Percentiles rank a stretch among this genome's conserved stretches.
Conservation (phyloP, 2,888 invertebrate species). For the Lasioglossum leucozonium region DNA sequence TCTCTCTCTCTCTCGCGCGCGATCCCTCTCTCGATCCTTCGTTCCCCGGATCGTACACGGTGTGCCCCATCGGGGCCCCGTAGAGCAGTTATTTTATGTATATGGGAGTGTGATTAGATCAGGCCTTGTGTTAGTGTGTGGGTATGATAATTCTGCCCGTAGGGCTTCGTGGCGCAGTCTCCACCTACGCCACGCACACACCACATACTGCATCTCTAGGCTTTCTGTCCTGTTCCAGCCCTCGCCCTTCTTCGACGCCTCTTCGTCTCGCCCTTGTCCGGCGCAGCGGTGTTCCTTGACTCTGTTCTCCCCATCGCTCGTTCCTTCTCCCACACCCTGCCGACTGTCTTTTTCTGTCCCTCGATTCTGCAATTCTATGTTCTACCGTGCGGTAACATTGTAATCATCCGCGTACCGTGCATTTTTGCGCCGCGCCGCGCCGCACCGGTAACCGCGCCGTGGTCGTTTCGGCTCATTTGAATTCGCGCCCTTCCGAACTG, state of each 20-base stretch:
- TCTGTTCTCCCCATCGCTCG: neutral
- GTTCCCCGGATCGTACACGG: conserved; percentile 73
- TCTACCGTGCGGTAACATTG: conserved; percentile 72
- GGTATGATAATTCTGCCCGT: conserved; percentile 84
- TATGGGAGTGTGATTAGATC: conserved; percentile 85
- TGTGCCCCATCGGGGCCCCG: conserved; percentile 83
- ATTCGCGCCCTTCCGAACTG: conserved; percentile 68
- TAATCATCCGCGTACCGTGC: conserved; percentile 68
- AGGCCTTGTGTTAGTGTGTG: conserved; percentile 79
- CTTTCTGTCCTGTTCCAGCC: conserved; percentile 36
- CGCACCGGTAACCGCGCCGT: conserved; percentile 53
- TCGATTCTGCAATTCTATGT: conserved; percentile 68
- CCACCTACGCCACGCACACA: conserved; percentile 82
- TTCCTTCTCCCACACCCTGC: conserved; percentile 29
- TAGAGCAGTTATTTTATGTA: conserved; percentile 84
- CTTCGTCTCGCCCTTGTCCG: conserved; percentile 27
- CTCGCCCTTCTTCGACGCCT: neutral
- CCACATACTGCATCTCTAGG: conserved; percentile 66
- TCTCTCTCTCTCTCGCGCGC: conserved; percentile 67
- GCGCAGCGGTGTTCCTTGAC: conserved; percentile 39
- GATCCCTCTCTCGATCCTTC: conserved; percentile 60
- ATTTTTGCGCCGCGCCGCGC: conserved; percentile 59
- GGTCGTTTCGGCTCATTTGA: conserved; percentile 69
- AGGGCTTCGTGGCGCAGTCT: conserved; percentile 81
- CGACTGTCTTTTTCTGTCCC: conserved; percentile 18